Base-by-base conservation (phyloP, 2,797 vertebrate genomes). In the Tenualosa ilisha region DNA sequence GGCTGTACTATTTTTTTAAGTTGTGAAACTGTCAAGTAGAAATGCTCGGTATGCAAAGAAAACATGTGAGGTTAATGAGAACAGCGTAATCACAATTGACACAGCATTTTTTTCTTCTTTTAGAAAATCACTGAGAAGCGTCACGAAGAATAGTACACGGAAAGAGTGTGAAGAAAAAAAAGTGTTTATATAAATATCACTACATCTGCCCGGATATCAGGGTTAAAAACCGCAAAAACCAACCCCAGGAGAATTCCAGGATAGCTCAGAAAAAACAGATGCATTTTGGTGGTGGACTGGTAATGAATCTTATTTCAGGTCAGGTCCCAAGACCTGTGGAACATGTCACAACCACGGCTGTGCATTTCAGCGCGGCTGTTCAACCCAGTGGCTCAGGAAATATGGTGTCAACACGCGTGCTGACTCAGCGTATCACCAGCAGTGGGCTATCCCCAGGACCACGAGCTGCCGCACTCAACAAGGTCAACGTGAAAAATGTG, bases 231-330 rank as follows among this genome's bases (percentile, higher is more conserved):
- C 3, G 12, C 3, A 68, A 46, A 79, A 79, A 40, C 3, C 5
- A 22, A 17, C 15, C 37, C 31, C 31, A 4, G 65, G 31, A 40
- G 65, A 9, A 31, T 0, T 13, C 6, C 6, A n/a, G 22, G 59
- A n/a, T 7, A 63, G 46, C 4, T n/a, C 7, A 11, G 9, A 65
- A 11, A 12, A 37, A 72, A 31, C n/a, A 26, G 26, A 72, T 46
- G 72, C 17, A 46, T 46, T 40, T 7, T 43, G 40, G 72, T 24
- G 13, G 12, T 37, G 1, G 40, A 43, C 72, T 43, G 72, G 17
- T 43, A 79, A 79, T 79, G 37, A 79, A 43, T 79, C 72, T 79
- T 46, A 79, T 46, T 79, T 43, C 6, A 37, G 72, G 37, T 79
- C 72, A 46, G 37, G 72, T 46, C 72, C 72, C 72, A 79, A 43